Base-by-base conservation (phyloP, 2,888 invertebrate genomes). In the Aleiodes leptofemur region DNA sequence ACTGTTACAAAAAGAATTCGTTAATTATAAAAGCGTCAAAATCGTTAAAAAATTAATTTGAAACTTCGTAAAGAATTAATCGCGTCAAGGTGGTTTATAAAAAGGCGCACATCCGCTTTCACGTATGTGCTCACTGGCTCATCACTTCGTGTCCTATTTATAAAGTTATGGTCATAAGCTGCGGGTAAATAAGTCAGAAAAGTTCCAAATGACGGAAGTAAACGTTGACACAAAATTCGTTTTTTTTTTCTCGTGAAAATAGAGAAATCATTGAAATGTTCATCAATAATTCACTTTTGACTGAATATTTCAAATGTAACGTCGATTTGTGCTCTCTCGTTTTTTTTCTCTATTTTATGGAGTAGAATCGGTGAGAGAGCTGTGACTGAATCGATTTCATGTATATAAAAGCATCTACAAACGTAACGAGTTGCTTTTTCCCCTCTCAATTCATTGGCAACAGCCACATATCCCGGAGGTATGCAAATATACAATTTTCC, bases 71-170 rank as follows among this genome's bases (percentile, higher is more conserved):
- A 8, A 38, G 38, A 9, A 43, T 43, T 7, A 0, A 43, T 6
- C 3, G 34, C 43, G 43, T 43, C 43, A 43, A 43, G 43, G 43
- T 43, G 43, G 43, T 43, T 43, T 43, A 43, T 43, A 43, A 43
- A 43, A 43, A 43, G 43, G 7, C 43, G 43, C 9, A 43, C 43
- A 43, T 43, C 43, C 43, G 43, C 7, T 43, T 43, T 11, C 7
- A 43, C 43, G 9, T 9, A 43, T 43, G 43, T 8, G 43, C 43
- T 23, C 38, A 38, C 57, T 73, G 74, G 56, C 71, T 71, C 71
- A 77, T 79, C 77, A 73, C 76, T 73, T 64, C 72, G 29, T 79
- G 64, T 70, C 72, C 76, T 69, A 79, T 79, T 75, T 75, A 76
- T 79, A 77, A 76, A 57, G 57, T 69, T 69, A 71, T 76, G 75